Conservation (phyloP, 2,113 vertebrate genomes). For the Chaetodon auriga region DNA sequence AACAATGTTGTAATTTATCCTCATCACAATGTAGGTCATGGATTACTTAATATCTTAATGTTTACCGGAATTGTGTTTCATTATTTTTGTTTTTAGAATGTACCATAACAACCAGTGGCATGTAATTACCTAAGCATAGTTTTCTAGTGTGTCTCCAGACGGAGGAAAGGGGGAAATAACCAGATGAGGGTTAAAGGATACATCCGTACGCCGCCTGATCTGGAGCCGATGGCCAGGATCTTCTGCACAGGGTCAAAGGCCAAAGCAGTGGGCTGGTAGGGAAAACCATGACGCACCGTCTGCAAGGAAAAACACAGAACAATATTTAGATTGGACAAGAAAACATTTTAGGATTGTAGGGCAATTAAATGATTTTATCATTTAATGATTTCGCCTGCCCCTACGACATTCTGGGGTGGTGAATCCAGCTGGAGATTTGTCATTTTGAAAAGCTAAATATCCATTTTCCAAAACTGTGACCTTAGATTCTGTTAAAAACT, state of each 20-base stretch:
- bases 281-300: conserved; percentile 98
- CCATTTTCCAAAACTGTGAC: not conserved
- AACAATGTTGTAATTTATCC: not conserved
- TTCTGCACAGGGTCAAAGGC: conserved; percentile 99
- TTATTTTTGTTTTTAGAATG: not conserved
- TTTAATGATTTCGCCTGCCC: not conserved
- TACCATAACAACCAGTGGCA: not conserved
- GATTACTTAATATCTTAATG: not conserved
- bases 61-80: not conserved
- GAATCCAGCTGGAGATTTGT: not conserved
- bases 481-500: conserved; percentile 4
- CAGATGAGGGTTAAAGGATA: conserved; percentile 89
- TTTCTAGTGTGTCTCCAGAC: conserved; percentile 8
- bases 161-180: not conserved
- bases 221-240: conserved; percentile 95
- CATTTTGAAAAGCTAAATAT: conserved; percentile 11
- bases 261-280: conserved; percentile 94
- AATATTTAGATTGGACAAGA: not conserved
- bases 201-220: conserved; percentile 95
- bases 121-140: not conserved
- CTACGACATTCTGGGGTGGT: not conserved
- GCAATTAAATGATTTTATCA: not conserved
- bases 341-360: not conserved
- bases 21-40: not conserved
- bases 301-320: conserved; percentile 81